Evolutionary conservation across 2,113 vertebrate genomes (phyloP).

Genomic region (Corythaixoides concolor): DNA sequence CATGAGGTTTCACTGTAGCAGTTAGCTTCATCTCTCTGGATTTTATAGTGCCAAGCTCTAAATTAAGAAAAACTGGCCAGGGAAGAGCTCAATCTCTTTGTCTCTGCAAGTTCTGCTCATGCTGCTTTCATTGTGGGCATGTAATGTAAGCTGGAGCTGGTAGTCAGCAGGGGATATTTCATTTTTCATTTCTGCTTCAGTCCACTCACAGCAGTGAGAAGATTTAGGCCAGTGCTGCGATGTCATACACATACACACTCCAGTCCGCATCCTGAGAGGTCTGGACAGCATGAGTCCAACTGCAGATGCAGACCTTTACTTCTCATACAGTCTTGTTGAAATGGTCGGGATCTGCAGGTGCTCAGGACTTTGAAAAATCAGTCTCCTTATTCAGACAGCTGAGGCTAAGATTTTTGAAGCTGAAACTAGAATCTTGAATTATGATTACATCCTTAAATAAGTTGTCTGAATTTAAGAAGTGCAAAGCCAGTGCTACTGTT

Average conservation of each 20-base stretch:
- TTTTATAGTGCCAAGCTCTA: background rate
- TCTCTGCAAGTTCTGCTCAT: background rate
- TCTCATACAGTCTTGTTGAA: background rate
- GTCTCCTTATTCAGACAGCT: background rate
- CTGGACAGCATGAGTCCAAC: background rate
- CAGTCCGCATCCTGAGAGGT: background rate
- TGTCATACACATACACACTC: background rate
- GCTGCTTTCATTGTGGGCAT: background rate
- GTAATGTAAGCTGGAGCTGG: background rate
- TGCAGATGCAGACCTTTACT: background rate
- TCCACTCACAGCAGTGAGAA: background rate
- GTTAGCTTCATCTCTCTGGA: background rate
- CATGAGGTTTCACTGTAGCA: background rate
- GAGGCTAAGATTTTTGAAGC: background rate
- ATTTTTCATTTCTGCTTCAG: background rate
- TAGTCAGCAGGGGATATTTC: background rate
- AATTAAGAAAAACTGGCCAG: constrained; percentile 18
- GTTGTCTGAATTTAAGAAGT: background rate
- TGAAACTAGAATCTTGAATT: background rate
- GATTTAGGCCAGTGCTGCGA: background rate
- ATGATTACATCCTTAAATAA: background rate
- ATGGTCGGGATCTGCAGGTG: background rate
- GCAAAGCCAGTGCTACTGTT: background rate
- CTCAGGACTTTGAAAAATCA: background rate
- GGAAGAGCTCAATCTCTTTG: background rate